A percentile compares a stretch with the other conserved stretches of the same genome.
phyloP scores from a whole-genome alignment of 2,888 invertebrate genomes.

The Xestia rhomboidea region DNA sequence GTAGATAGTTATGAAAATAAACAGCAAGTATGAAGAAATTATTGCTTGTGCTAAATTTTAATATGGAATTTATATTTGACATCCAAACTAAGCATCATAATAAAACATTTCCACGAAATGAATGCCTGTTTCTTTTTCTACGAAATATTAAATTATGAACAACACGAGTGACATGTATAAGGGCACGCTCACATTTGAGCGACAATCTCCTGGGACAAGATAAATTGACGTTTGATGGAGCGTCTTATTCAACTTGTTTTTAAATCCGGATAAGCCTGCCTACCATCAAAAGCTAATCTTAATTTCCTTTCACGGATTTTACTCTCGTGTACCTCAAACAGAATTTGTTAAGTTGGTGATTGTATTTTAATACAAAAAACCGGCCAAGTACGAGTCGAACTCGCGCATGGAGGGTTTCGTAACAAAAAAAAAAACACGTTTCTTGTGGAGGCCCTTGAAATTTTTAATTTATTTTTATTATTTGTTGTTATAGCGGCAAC shows the following conservation, averaged over 20 bases:
- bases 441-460: too few relatives aligned
- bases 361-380: slow-evolving; percentile 5
- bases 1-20: not conserved
- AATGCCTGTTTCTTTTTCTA: slow-evolving; percentile 5
- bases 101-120: slow-evolving; percentile 11
- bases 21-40: not conserved
- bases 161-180: slow-evolving; percentile 5
- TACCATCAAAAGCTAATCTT: slow-evolving; percentile 39
- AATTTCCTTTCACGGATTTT: slow-evolving; percentile 42
- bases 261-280: slow-evolving; percentile 48
- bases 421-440: too few relatives aligned
- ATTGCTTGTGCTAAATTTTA: not conserved
- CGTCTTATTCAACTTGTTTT: slow-evolving; percentile 48
- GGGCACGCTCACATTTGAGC: slow-evolving; percentile 9
- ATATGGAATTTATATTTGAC: slow-evolving; percentile 21
- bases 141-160: slow-evolving; percentile 19
- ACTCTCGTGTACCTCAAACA: slow-evolving; percentile 20
- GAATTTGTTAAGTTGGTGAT: slow-evolving; percentile 10
- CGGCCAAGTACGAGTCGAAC: too few relatives aligned
- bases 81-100: not conserved
- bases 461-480: too few relatives aligned
- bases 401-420: too few relatives aligned
- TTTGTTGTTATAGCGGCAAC: too few relatives aligned
- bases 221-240: slow-evolving; percentile 53
- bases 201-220: slow-evolving; percentile 27